Evolutionary conservation across 2,888 invertebrate genomes (phyloP).

Genomic region (Hetaerina titia): DNA sequence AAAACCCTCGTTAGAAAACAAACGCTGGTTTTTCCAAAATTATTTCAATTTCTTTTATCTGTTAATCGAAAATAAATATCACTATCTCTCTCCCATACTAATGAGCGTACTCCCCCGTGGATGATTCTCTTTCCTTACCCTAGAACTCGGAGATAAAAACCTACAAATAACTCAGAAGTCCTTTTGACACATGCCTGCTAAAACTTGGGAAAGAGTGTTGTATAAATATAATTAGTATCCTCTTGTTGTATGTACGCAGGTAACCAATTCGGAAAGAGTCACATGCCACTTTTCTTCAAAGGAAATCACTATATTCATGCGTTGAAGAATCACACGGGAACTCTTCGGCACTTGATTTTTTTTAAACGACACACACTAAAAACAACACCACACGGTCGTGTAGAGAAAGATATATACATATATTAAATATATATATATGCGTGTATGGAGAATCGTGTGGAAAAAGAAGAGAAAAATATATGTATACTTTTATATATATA

Average conservation of each 20-base stretch:
- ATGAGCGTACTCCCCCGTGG: not conserved
- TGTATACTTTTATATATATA: not conserved
- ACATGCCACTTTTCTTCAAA: not conserved
- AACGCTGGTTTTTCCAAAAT: not conserved
- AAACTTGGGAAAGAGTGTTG: not conserved
- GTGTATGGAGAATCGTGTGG: not conserved
- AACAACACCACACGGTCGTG: conserved; percentile 29
- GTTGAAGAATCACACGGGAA: not conserved
- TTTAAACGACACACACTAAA: conserved; percentile 7
- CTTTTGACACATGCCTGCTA: not conserved
- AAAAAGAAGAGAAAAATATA: conserved; percentile 37
- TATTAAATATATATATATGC: conserved; percentile 23
- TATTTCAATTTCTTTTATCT: not conserved
- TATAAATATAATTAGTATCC: not conserved
- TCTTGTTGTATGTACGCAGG: not conserved
- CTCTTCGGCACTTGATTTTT: not conserved
- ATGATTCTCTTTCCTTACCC: not conserved
- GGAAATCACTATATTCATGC: not conserved
- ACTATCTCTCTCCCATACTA: not conserved
- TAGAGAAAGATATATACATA: conserved; percentile 17
- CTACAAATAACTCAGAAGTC: not conserved
- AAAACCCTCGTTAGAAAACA: not conserved
- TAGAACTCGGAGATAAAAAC: not conserved
- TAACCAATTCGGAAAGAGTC: not conserved
- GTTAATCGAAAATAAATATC: not conserved